These are phyloP conservation scores for Passer montanus DNA, from an alignment of 2,113 vertebrate genomes.

Conservation along the genomic window DNA sequence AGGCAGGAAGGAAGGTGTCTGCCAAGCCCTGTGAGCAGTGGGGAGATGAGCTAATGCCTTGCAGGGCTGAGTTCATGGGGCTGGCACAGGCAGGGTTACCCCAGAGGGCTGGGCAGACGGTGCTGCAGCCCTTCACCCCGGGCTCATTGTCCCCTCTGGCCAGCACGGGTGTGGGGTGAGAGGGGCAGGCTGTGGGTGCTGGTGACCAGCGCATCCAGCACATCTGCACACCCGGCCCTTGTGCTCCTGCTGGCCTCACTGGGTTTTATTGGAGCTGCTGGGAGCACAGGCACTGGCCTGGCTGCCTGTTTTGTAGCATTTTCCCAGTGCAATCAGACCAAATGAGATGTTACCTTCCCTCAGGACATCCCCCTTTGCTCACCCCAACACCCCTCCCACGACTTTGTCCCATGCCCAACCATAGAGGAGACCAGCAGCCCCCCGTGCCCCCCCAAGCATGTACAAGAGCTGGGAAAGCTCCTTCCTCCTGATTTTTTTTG, in stretches of 20 bases:
- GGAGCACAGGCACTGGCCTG: not conserved
- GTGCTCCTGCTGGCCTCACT: not conserved
- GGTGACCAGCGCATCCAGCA: not conserved
- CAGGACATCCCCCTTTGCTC: not conserved
- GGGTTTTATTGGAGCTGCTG: not conserved
- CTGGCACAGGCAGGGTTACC: not conserved
- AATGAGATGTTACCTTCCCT: not conserved
- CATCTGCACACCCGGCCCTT: accelerated
- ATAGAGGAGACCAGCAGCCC: not conserved
- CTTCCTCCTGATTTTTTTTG: not conserved
- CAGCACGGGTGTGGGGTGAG: not conserved
- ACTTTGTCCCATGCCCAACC: too few relatives aligned
- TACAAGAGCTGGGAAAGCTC: not conserved
- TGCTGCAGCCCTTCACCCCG: accelerated
- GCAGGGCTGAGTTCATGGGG: not conserved
- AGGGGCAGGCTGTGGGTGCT: not conserved
- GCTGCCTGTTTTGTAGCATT: not conserved
- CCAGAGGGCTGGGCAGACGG: accelerated
- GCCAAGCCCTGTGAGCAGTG: not conserved
- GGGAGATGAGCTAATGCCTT: not conserved
- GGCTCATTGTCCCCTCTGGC: not conserved
- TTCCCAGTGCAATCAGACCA: not conserved
- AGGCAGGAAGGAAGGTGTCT: not conserved
- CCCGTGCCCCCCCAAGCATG: not conserved
- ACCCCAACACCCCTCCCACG: not conserved